These are phyloP conservation scores for Corbicula japonica DNA, from an alignment of 2,888 invertebrate species.

Conservation along the genomic window DNA sequence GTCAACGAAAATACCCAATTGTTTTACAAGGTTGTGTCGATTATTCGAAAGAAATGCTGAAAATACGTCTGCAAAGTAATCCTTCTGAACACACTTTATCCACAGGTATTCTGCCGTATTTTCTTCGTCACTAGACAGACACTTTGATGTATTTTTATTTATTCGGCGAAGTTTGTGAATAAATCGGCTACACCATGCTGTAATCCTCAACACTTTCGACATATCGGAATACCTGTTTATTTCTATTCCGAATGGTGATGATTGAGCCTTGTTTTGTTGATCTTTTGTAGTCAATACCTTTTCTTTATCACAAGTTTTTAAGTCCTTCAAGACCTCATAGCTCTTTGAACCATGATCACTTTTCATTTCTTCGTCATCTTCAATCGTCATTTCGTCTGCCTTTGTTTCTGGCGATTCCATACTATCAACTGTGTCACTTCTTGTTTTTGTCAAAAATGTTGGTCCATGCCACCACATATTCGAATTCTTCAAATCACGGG, in stretches of 20 bases:
- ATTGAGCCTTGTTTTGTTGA: not conserved
- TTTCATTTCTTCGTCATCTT: not conserved
- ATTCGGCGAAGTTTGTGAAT: constrained; percentile 5
- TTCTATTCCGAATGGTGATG: constrained; percentile 8
- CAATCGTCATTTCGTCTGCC: not conserved
- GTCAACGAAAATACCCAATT: not conserved
- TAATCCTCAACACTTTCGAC: constrained; percentile 6
- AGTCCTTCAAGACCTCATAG: not conserved
- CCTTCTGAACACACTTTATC: constrained; percentile 17
- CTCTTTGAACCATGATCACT: not conserved
- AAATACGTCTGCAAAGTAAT: constrained; percentile 18
- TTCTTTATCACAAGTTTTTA: not conserved
- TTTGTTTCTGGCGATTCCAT: not conserved
- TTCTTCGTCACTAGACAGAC: constrained; percentile 6
- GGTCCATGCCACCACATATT: constrained; percentile 38
- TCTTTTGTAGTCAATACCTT: not conserved
- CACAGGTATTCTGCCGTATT: constrained; percentile 28
- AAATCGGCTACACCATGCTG: constrained; percentile 13
- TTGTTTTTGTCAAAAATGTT: not conserved
- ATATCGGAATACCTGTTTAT: not conserved
- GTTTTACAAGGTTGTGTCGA: constrained; percentile 1
- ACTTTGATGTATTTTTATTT: not conserved
- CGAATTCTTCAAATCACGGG: not conserved
- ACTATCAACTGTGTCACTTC: not conserved
- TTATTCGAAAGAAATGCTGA: not conserved